Base-by-base conservation (phyloP, 2,113 vertebrate genomes). In the Onychostoma macrolepis region DNA sequence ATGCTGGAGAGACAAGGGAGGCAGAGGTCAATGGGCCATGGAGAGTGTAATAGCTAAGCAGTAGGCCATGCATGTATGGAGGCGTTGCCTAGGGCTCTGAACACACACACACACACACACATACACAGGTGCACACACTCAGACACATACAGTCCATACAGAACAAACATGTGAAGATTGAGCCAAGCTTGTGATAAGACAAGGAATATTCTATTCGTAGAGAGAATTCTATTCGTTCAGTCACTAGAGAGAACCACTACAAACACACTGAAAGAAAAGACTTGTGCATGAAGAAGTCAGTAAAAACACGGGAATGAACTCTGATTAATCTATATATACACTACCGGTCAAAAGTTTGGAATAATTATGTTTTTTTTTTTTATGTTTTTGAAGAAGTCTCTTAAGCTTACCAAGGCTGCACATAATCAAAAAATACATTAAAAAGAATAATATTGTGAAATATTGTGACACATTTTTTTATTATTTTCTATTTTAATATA, bases 11-110 rank as follows among this genome's bases (percentile, higher is more conserved):
- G 69, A 84, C 21, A 13, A 74, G 58, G 71, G 50, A 85, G 41
- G 24, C 87, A 91, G 78, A 86, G 87, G 92, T 94, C 92, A 91
- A 86, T 41, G 71, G 91, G 91, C 90, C 92, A 84, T 76, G 89
- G 91, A 92, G 91, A 88, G 89, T 91, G 92, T 91, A 92, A 92
- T 88, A 92, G 93, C 93, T 94, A 92, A 93, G 93, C 92, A 92
- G 91, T 87, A 33, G 89, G 86, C 92, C 91, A 83, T 61, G 77
- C 89, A 63, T 80, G 80, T 36, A 85, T 87, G 80, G 83, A 75
- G 88, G 82, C 69, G 1, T 88, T 89, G 92, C 93, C 89, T 79
- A 90, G 80, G 88, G 88, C 89, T 92, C 75, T 88, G 74, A 6
- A 86, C 88, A 84, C 78, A 90, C 74, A 74, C 88, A 91, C 71